A percentile compares a stretch with the other conserved stretches of the same genome.
These are phyloP conservation scores for Brachyistius frenatus DNA, from an alignment of 2,113 vertebrate genomes.

Conservation along the genomic window DNA sequence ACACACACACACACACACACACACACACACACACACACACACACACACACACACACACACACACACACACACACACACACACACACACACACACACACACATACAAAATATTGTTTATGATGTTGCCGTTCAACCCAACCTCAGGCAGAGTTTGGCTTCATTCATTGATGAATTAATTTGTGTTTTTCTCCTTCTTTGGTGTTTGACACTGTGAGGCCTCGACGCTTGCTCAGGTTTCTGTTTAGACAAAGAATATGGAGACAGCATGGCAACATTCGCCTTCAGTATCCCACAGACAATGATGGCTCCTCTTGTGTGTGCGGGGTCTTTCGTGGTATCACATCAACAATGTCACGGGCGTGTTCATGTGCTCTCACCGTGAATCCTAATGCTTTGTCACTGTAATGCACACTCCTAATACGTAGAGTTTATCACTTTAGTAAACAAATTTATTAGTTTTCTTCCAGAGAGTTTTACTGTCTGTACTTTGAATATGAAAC, in stretches of 20 bases:
- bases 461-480: neutral
- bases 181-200: slow-evolving; percentile 22
- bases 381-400: neutral
- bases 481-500: neutral
- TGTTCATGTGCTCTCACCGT: neutral
- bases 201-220: slow-evolving; percentile 21
- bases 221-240: slow-evolving; percentile 45
- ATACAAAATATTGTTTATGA: neutral
- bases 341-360: neutral
- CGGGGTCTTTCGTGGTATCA: neutral
- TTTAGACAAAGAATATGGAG: slow-evolving; percentile 37
- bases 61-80: no score
- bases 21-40: no score
- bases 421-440: no score
- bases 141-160: slow-evolving; percentile 38
- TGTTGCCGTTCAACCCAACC: slow-evolving; percentile 16
- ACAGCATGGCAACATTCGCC: slow-evolving; percentile 23
- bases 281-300: slow-evolving; percentile 7
- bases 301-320: slow-evolving; percentile 3
- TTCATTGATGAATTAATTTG: slow-evolving; percentile 5
- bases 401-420: no score
- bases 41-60: no score
- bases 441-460: no score
- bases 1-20: no score
- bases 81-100: no score